A percentile compares a stretch with the other conserved stretches of the same genome.
phyloP scores from a whole-genome alignment of 2,888 invertebrate species.

The Malthinus flaveolus region DNA sequence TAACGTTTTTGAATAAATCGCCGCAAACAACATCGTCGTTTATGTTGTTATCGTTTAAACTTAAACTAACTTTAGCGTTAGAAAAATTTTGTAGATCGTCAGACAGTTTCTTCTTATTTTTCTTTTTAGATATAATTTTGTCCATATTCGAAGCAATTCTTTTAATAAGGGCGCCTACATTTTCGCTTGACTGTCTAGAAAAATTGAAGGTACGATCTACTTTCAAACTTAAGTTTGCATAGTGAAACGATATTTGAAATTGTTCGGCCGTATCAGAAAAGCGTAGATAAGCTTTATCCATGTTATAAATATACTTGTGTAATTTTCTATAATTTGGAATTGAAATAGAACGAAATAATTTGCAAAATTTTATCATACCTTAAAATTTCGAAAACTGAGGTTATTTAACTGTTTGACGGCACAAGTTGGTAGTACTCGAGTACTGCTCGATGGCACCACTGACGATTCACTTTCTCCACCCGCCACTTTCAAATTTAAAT shows the following conservation, averaged over 20 bases:
- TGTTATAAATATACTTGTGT: slow-evolving; percentile 51
- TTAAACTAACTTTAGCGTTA: slow-evolving; percentile 27
- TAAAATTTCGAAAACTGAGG: no score
- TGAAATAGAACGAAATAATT: no score
- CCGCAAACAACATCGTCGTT: slow-evolving; percentile 45
- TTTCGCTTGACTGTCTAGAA: slow-evolving; percentile 65
- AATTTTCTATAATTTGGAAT: slow-evolving; percentile 18
- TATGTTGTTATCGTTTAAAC: slow-evolving; percentile 44
- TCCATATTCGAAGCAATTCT: slow-evolving; percentile 69
- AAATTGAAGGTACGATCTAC: slow-evolving; percentile 74
- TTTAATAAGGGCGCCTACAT: slow-evolving; percentile 60
- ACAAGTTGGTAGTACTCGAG: no score
- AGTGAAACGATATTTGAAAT: slow-evolving; percentile 63
- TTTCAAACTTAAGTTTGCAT: slow-evolving; percentile 53
- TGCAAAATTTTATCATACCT: no score
- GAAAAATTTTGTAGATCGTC: slow-evolving; percentile 28
- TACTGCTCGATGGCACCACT: no score
- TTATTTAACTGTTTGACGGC: no score
- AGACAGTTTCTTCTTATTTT: slow-evolving; percentile 45
- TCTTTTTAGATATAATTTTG: slow-evolving; percentile 57
- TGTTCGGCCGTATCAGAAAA: slow-evolving; percentile 55
- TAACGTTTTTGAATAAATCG: slow-evolving; percentile 52
- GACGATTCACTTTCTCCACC: no score
- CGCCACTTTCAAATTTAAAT: no score
- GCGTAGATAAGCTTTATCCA: slow-evolving; percentile 65